These are phyloP conservation scores for Platichthys stellatus DNA, from an alignment of 2,113 vertebrate genomes.

Conservation along the genomic window DNA sequence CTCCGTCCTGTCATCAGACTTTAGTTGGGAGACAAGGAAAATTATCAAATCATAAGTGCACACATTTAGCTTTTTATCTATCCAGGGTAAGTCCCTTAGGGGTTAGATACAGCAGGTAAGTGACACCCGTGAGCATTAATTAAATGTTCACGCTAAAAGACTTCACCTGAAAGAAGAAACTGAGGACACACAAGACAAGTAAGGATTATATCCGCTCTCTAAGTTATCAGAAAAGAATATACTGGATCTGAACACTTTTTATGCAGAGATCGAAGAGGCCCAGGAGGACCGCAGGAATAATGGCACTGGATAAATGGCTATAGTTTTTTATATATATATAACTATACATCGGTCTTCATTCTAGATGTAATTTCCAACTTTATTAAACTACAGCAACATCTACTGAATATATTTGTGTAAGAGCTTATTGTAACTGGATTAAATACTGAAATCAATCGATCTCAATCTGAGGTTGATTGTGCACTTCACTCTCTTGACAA, in stretches of 20 bases:
- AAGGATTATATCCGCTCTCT: not conserved
- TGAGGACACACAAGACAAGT: not conserved
- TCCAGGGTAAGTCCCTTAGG: not conserved
- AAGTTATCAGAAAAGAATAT: too few species aligned
- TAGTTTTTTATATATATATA: too few species aligned
- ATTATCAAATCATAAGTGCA: not conserved
- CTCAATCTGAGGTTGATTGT: too few species aligned
- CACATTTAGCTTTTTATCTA: not conserved
- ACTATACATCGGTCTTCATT: not conserved
- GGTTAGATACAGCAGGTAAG: not conserved
- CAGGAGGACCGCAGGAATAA: too few species aligned
- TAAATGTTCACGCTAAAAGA: slow-evolving; percentile 33
- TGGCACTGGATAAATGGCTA: too few species aligned
- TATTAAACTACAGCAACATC: not conserved
- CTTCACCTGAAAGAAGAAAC: slow-evolving; percentile 5
- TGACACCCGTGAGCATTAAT: slow-evolving; percentile 42
- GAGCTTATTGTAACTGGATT: not conserved
- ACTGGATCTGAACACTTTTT: too few species aligned
- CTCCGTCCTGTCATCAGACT: slow-evolving; percentile 5
- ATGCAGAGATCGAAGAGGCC: too few species aligned
- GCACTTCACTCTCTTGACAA: not conserved
- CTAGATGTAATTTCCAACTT: too few species aligned
- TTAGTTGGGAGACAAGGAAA: not conserved
- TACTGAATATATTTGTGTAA: not conserved
- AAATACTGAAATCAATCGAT: not conserved